These are phyloP conservation scores for Myzus persicae DNA, from an alignment of 1,140 invertebrate species.

Conservation along the genomic window DNA sequence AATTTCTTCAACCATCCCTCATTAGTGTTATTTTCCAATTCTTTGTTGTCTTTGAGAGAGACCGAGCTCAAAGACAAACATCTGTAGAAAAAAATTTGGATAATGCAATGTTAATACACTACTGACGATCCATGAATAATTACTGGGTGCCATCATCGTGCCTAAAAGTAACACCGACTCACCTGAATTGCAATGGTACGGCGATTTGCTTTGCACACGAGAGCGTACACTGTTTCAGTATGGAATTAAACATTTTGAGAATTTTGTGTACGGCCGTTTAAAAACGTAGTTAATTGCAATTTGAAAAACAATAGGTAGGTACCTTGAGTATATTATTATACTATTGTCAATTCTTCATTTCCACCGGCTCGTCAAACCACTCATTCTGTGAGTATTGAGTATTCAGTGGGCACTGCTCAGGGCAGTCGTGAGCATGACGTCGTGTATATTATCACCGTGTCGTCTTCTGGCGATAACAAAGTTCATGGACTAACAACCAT, in stretches of 20 bases:
- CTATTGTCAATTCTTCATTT: background rate
- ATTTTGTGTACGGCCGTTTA: background rate
- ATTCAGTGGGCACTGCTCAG: background rate
- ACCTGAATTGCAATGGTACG: background rate
- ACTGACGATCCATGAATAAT: background rate
- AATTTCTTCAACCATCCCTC: conserved; percentile 91
- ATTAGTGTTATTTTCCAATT: conserved; percentile 63
- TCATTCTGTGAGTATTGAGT: background rate
- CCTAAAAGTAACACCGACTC: background rate
- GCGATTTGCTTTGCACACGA: background rate
- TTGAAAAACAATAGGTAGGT: background rate
- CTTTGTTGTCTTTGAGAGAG: background rate
- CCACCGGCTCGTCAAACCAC: background rate
- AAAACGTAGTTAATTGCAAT: background rate
- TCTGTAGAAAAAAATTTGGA: background rate
- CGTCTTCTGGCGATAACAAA: background rate
- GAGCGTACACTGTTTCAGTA: background rate
- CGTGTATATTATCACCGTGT: background rate
- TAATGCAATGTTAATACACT: background rate
- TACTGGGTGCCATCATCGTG: background rate
- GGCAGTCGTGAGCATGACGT: background rate
- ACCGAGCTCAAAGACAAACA: background rate
- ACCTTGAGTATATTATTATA: background rate
- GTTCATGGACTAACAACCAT: conserved; percentile 20
- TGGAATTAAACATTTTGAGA: conserved; percentile 23